Percentiles rank a stretch among this genome's conserved stretches.
Conservation (phyloP, 2,113 vertebrate species). For the Serilophus lunatus region DNA sequence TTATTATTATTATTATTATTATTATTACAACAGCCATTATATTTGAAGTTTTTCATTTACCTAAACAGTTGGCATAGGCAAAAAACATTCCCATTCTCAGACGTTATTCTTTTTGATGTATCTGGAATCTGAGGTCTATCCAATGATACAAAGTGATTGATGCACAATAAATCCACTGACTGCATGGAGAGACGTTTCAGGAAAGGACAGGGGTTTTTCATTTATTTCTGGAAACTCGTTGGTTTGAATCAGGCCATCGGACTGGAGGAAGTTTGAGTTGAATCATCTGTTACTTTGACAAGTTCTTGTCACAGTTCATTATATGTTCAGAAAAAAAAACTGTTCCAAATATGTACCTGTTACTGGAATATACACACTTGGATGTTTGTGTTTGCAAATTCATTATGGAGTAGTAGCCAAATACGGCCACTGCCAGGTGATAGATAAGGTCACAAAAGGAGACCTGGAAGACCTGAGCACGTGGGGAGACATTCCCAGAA, state of each 20-base stretch:
- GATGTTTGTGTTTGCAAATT: not conserved
- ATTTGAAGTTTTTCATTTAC: not conserved
- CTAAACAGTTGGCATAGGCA: not conserved
- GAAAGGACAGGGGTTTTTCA: not conserved
- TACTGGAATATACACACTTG: not conserved
- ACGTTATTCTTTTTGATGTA: not conserved
- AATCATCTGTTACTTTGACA: not conserved
- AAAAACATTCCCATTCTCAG: not conserved
- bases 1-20: not conserved
- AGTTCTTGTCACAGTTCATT: not conserved
- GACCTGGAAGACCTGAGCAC: no score
- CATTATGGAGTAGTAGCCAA: not conserved
- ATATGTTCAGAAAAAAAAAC: not conserved
- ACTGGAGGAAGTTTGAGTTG: not conserved
- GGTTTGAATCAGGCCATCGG: not conserved
- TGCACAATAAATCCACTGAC: not conserved
- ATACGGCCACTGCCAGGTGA: not conserved
- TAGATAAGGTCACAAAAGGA: no score
- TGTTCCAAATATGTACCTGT: not conserved
- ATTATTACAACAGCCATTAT: not conserved
- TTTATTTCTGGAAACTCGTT: not conserved
- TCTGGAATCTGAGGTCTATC: not conserved
- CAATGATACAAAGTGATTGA: not conserved
- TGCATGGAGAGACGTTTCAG: not conserved
- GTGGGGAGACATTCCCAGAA: no score